phyloP scores from a whole-genome alignment of 2,888 invertebrate species.

The Epinotia nisella region DNA sequence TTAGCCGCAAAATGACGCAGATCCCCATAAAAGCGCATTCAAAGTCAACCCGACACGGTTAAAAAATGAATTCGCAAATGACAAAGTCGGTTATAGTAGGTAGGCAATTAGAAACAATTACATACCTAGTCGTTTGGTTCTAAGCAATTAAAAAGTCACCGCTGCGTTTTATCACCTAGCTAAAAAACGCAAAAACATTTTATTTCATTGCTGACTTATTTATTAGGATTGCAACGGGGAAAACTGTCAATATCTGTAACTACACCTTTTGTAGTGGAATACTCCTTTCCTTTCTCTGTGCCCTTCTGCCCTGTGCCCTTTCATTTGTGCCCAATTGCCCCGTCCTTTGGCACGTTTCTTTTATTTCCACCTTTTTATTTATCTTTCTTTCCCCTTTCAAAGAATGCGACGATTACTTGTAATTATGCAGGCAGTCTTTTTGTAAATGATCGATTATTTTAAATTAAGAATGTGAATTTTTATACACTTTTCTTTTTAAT shows the following conservation, averaged over 20 bases:
- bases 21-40: conserved; percentile 9
- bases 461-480: conserved; percentile 51
- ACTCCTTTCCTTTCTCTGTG: conserved; percentile 67
- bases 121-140: neutral
- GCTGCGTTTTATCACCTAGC: neutral
- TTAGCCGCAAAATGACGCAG: neutral
- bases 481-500: conserved; percentile 24
- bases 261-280: neutral
- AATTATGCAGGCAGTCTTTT: conserved; percentile 60
- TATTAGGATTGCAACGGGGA: neutral
- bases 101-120: conserved; percentile 18
- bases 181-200: neutral
- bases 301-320: conserved; percentile 71
- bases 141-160: neutral
- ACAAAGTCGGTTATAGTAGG: conserved; percentile 11
- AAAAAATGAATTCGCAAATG: neutral
- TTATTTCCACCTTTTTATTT: conserved; percentile 66
- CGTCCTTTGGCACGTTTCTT: conserved; percentile 80
- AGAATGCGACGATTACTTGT: conserved; percentile 56
- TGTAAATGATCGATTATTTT: conserved; percentile 48
- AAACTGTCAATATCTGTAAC: neutral
- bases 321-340: conserved; percentile 79
- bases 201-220: neutral
- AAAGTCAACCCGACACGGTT: conserved; percentile 1
- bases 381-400: conserved; percentile 63